Evolutionary conservation across 1,140 invertebrate species (phyloP).

Genomic region (Drosophila orosa): DNA sequence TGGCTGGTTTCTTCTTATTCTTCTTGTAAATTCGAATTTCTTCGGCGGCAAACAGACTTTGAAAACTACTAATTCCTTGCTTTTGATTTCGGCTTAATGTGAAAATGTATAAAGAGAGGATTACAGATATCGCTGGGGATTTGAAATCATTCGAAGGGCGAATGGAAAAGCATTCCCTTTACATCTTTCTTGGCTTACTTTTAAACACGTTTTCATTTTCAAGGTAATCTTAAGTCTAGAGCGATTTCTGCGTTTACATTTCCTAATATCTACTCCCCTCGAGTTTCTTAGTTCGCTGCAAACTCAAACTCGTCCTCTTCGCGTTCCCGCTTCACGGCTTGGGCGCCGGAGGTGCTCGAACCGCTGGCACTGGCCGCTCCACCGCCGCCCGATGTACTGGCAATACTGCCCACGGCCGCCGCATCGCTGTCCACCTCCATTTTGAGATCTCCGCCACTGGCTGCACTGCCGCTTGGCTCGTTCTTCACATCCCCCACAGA

Average conservation of each 20-base stretch:
- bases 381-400: constrained; percentile 17
- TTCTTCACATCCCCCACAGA: constrained; percentile 11
- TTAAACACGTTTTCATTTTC: not conserved
- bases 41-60: not conserved
- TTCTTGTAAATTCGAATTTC: not conserved
- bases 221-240: too few relatives aligned
- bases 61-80: not conserved
- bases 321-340: constrained; percentile 86
- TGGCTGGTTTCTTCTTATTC: not conserved
- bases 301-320: constrained; percentile 90
- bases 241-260: not conserved
- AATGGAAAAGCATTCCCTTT: too few relatives aligned
- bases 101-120: not conserved
- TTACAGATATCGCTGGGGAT: constrained; percentile 1
- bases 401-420: constrained; percentile 70
- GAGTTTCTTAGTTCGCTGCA: constrained; percentile 44
- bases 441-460: constrained; percentile 76
- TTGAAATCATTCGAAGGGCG: not conserved
- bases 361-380: constrained; percentile 7
- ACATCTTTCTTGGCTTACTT: not conserved
- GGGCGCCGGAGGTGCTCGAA: constrained; percentile 10
- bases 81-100: constrained; percentile 1
- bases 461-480: constrained; percentile 17
- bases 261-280: not conserved
- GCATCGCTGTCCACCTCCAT: constrained; percentile 85